These are phyloP conservation scores for Xyliphius kryptos DNA, from an alignment of 2,113 vertebrate species.

Conservation along the genomic window DNA sequence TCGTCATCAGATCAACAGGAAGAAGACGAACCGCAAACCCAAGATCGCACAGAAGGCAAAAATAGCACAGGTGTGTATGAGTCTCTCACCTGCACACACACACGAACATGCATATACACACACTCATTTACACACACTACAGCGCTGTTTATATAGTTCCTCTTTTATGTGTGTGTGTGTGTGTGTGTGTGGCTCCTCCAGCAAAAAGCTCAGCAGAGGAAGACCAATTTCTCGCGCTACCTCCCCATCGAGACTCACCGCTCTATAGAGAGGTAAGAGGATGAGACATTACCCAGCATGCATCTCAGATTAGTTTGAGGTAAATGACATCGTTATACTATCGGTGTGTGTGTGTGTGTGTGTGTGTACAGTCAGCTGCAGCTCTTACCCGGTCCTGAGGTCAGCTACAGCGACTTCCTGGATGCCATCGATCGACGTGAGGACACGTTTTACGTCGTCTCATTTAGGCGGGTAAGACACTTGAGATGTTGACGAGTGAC, in stretches of 20 bases:
- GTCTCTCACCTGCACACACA: neutral
- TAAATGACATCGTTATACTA: too few relatives aligned
- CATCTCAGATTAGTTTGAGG: too few relatives aligned
- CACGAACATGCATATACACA: neutral
- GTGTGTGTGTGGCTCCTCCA: conserved; percentile 25
- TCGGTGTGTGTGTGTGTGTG: neutral
- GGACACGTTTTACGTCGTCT: conserved; percentile 88
- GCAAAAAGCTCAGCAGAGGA: conserved; percentile 72
- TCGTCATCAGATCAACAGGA: conserved; percentile 77
- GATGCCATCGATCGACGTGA: conserved; percentile 83
- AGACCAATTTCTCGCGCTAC: conserved; percentile 69
- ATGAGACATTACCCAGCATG: conserved; percentile 3
- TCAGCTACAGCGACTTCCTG: conserved; percentile 78
- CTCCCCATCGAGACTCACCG: conserved; percentile 68
- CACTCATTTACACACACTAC: conserved; percentile 2
- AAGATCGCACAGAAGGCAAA: conserved; percentile 60
- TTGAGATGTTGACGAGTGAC: too few relatives aligned
- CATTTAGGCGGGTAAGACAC: conserved; percentile 76
- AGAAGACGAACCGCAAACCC: conserved; percentile 67
- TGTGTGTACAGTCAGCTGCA: conserved; percentile 71
- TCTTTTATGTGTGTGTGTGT: neutral
- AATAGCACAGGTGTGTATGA: conserved; percentile 75
- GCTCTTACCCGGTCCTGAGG: conserved; percentile 75
- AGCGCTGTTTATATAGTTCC: too few relatives aligned
- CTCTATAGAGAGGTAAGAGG: conserved; percentile 64